These are phyloP conservation scores for Amphipyra tragopoginis DNA, from an alignment of 2,888 invertebrate species.

Conservation along the genomic window DNA sequence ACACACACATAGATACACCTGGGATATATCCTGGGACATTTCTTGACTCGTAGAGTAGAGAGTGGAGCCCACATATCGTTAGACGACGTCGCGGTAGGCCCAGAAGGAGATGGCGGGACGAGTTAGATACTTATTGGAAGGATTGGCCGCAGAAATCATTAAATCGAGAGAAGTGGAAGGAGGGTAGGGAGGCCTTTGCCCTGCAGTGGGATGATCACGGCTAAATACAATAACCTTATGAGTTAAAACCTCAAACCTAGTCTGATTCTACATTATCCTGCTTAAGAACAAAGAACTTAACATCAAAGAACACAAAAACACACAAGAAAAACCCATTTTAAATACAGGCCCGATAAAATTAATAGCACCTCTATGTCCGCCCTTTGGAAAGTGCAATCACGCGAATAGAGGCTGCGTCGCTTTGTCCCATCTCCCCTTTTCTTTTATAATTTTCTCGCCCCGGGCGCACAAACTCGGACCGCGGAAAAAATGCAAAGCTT, in stretches of 20 bases:
- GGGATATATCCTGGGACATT: no score
- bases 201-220: no score
- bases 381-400: constrained; percentile 75
- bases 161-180: no score
- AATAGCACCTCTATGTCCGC: constrained; percentile 58
- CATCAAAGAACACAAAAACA: constrained; percentile 27
- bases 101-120: no score
- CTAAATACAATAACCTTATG: no score
- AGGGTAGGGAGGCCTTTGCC: no score
- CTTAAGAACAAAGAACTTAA: constrained; percentile 5
- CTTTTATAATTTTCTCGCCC: constrained; percentile 79
- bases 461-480: constrained; percentile 59
- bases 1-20: no score
- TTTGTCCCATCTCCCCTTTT: constrained; percentile 71
- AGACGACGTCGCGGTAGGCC: no score
- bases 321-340: constrained; percentile 38
- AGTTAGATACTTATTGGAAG: no score
- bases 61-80: no score
- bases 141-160: no score
- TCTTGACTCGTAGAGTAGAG: no score
- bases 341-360: constrained; percentile 50
- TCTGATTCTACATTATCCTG: not conserved
- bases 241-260: not conserved
- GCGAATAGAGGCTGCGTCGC: constrained; percentile 67
- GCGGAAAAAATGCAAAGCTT: constrained; percentile 72